Conservation (phyloP, 2,113 vertebrate species). For the Chionomys nivalis region DNA sequence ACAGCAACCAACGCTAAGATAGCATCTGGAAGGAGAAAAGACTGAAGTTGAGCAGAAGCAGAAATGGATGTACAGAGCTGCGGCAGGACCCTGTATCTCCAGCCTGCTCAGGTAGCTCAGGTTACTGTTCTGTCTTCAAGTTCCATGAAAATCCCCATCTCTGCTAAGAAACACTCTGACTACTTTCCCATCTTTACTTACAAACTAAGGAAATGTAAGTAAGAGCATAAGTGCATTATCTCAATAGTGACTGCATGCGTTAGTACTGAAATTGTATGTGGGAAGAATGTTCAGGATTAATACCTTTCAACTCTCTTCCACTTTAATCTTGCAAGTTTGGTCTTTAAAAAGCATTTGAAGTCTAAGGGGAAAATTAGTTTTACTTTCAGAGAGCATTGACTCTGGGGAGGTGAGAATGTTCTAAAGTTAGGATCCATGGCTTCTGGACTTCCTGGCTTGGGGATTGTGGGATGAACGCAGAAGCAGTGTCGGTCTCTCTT, state of each 20-base stretch:
- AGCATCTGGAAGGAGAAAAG: not conserved
- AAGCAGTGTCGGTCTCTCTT: not conserved
- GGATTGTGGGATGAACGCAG: not conserved
- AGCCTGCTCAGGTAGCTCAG: not conserved
- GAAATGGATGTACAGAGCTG: not conserved
- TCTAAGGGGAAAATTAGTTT: not conserved
- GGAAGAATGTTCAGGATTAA: not conserved
- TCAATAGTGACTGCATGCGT: not conserved
- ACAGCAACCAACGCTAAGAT: not conserved
- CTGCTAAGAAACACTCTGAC: not conserved
- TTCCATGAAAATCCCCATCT: not conserved
- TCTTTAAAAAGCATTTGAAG: not conserved
- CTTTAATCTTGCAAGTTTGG: not conserved
- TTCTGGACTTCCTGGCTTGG: not conserved
- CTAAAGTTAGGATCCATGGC: not conserved
- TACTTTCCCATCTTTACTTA: not conserved
- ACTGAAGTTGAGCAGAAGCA: not conserved
- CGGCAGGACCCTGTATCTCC: not conserved
- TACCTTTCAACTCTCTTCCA: not conserved
- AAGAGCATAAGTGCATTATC: not conserved
- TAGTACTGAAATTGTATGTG: not conserved
- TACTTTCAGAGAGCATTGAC: slow-evolving; percentile 19
- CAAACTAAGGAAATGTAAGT: not conserved
- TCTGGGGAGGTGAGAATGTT: not conserved
- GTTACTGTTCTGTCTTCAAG: not conserved